phyloP scores from a whole-genome alignment of 1,140 invertebrate species.

The Pteromalus puparum region DNA sequence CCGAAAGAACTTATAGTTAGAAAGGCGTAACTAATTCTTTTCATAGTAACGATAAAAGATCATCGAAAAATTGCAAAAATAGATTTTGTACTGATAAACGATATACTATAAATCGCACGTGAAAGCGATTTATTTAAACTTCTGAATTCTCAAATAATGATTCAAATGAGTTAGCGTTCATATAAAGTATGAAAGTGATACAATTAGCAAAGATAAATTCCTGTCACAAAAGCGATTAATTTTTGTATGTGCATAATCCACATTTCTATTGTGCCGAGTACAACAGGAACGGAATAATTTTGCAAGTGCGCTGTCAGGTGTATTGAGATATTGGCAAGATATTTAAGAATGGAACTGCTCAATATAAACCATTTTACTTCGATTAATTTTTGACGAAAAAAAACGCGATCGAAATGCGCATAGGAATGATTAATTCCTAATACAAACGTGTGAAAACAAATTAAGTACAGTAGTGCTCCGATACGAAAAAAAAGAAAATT shows the following conservation, averaged over 20 bases:
- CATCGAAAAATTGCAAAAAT: constrained; percentile 30
- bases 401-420: constrained; percentile 8
- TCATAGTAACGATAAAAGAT: constrained; percentile 35
- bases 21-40: constrained; percentile 17
- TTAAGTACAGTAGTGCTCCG: constrained; percentile 29
- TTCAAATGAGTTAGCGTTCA: constrained; percentile 32
- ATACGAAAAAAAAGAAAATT: constrained; percentile 25
- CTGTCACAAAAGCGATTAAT: constrained; percentile 25
- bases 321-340: constrained; percentile 32
- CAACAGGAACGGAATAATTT: constrained; percentile 32
- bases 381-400: constrained; percentile 21
- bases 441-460: constrained; percentile 11
- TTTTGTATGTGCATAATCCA: constrained; percentile 42
- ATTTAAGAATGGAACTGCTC: constrained; percentile 18
- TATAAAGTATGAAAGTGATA: constrained; percentile 23
- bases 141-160: constrained; percentile 36
- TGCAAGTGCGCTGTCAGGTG: constrained; percentile 24
- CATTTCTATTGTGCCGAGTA: constrained; percentile 41
- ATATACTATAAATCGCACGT: constrained; percentile 12
- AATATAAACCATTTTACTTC: constrained; percentile 26
- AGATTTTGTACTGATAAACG: constrained; percentile 44
- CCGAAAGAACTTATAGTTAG: constrained; percentile 36
- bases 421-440: constrained; percentile 24
- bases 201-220: constrained; percentile 31
- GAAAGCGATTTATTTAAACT: constrained; percentile 40